Evolutionary conservation across 2,113 vertebrate species (phyloP).

Genomic region (Pelodiscus sinensis): DNA sequence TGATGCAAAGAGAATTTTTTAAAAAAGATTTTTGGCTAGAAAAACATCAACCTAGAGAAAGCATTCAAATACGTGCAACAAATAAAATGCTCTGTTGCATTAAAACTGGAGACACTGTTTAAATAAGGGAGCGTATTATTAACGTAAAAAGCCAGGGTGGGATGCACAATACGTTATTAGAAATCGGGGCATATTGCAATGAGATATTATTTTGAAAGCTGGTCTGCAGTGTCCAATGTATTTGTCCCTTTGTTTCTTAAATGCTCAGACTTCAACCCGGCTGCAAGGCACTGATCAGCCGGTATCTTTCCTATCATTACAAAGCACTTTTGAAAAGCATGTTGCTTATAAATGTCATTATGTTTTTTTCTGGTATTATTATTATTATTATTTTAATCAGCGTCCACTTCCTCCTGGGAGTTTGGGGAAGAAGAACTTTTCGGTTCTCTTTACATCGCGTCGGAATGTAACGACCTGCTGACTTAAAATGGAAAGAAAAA

Average conservation of each 20-base stretch:
- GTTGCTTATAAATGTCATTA: neutral
- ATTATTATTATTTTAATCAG: neutral
- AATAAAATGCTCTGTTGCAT: fast-evolving
- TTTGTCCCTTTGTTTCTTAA: neutral
- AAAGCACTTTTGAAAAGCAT: neutral
- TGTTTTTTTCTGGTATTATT: neutral
- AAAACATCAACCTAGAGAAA: neutral
- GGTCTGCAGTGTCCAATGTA: fast-evolving
- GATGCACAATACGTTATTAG: neutral
- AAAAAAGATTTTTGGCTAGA: neutral
- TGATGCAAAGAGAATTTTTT: slow-evolving; percentile 44
- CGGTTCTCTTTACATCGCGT: fast-evolving
- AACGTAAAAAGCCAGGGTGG: neutral
- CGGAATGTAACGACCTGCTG: neutral
- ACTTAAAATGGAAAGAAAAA: neutral
- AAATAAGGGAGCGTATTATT: neutral
- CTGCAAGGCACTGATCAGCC: neutral
- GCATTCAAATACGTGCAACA: neutral
- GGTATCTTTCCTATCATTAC: neutral
- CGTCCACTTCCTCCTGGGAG: neutral
- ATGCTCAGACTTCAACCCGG: neutral
- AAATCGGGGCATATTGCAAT: neutral
- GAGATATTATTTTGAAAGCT: fast-evolving
- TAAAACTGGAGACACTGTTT: neutral
- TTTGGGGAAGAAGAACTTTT: fast-evolving